These are phyloP conservation scores for Tetramorium simillimum DNA, from an alignment of 1,140 invertebrate genomes.

Conservation along the genomic window DNA sequence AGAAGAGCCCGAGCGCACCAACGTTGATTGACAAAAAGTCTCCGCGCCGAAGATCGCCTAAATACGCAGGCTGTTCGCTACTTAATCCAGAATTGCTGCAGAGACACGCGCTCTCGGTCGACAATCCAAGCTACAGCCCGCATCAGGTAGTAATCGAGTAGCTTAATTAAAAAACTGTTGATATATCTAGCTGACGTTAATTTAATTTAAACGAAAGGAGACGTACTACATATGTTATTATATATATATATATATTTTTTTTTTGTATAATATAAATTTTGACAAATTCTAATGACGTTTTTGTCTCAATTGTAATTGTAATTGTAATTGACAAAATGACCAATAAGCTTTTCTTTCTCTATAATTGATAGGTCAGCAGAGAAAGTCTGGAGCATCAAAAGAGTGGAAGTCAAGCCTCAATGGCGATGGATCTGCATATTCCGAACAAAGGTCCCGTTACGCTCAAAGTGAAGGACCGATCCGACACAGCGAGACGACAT, in stretches of 20 bases:
- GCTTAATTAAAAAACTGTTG: background rate
- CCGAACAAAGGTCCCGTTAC: slow-evolving; percentile 89
- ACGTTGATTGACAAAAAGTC: slow-evolving; percentile 85
- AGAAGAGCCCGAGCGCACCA: slow-evolving; percentile 87
- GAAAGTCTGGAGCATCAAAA: slow-evolving; percentile 85
- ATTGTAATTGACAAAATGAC: background rate
- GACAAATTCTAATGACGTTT: background rate
- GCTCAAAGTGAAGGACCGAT: slow-evolving; percentile 88
- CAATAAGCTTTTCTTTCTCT: background rate
- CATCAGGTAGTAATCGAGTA: slow-evolving; percentile 77
- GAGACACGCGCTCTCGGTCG: slow-evolving; percentile 90
- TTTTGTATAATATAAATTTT: background rate
- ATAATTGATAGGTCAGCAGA: slow-evolving; percentile 73
- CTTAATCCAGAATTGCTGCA: slow-evolving; percentile 87
- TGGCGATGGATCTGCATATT: slow-evolving; percentile 91
- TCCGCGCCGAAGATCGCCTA: slow-evolving; percentile 79
- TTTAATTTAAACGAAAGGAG: background rate
- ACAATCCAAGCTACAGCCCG: slow-evolving; percentile 86
- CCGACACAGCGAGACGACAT: slow-evolving; percentile 90
- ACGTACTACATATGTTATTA: background rate
- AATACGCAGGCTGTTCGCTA: slow-evolving; percentile 86
- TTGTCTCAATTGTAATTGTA: background rate
- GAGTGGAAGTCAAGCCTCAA: slow-evolving; percentile 88
- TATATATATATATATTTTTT: too few relatives aligned
- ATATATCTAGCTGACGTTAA: background rate